These are phyloP conservation scores for Euthynnus affinis DNA, from an alignment of 2,797 vertebrate species.

Conservation along the genomic window DNA sequence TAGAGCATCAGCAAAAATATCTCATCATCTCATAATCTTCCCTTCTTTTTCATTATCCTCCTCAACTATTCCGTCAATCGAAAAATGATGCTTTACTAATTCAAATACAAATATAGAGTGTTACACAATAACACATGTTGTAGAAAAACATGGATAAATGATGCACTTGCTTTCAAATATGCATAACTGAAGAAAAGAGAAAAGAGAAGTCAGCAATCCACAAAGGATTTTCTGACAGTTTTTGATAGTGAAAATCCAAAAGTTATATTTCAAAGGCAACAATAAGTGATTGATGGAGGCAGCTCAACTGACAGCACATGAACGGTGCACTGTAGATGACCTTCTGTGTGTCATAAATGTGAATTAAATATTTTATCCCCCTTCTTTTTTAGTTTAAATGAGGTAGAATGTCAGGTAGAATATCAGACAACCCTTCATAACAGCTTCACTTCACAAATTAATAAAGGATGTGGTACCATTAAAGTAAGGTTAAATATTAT, in stretches of 20 bases:
- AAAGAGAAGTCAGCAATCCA: background rate
- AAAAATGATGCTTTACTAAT: background rate
- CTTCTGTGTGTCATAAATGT: conserved; percentile 41
- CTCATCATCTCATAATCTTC: background rate
- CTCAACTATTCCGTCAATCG: background rate
- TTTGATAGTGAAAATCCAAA: conserved; percentile 27
- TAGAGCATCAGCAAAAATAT: background rate
- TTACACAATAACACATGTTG: background rate
- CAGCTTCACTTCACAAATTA: conserved; percentile 30
- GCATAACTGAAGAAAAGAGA: conserved; percentile 22
- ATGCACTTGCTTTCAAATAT: conserved; percentile 29
- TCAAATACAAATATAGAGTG: background rate
- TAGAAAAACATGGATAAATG: background rate
- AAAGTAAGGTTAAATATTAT: conserved; percentile 35
- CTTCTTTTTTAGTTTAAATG: conserved; percentile 41
- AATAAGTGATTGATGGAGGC: conserved; percentile 21
- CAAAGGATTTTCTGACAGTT: conserved; percentile 14
- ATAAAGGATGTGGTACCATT: conserved; percentile 25
- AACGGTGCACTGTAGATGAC: conserved; percentile 16
- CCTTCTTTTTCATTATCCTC: background rate
- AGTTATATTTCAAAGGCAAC: conserved; percentile 30
- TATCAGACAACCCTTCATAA: conserved; percentile 44
- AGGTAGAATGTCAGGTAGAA: conserved; percentile 34
- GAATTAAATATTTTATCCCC: conserved; percentile 54
- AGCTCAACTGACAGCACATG: conserved; percentile 5